These are phyloP conservation scores for Centropristis striata DNA, from an alignment of 2,113 vertebrate species.

Conservation along the genomic window DNA sequence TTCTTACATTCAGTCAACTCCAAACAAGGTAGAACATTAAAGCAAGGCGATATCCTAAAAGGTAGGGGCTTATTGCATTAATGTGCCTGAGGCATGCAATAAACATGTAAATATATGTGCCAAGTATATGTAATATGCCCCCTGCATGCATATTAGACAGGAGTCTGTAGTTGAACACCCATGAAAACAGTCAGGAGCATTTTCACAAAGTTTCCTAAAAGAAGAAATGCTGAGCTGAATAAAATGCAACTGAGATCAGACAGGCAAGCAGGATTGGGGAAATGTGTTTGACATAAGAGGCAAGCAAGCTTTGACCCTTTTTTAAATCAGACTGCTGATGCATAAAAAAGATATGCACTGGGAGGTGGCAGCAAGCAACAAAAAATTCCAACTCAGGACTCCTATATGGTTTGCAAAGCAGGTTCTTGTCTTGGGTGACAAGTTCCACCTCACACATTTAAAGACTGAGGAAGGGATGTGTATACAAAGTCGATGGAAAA, in stretches of 20 bases:
- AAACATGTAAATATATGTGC: not conserved
- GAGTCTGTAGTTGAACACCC: not conserved
- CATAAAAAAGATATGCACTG: conserved; percentile 69
- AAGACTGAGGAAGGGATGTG: conserved; percentile 10
- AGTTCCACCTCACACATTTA: conserved; percentile 6
- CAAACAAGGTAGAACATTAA: not conserved
- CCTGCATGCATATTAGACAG: not conserved
- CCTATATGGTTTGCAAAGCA: conserved; percentile 42
- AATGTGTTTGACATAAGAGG: conserved; percentile 70
- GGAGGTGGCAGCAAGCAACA: conserved; percentile 37
- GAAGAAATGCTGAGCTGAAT: conserved; percentile 67
- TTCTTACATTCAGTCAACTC: conserved; percentile 37
- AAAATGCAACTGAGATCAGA: conserved; percentile 59
- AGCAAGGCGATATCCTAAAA: not conserved
- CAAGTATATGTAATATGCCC: not conserved
- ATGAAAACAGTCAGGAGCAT: conserved; percentile 42
- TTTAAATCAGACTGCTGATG: conserved; percentile 74
- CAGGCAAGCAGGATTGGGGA: conserved; percentile 53
- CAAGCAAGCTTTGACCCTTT: conserved; percentile 58
- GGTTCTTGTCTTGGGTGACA: conserved; percentile 8
- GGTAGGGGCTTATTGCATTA: not conserved
- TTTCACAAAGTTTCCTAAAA: conserved; percentile 47
- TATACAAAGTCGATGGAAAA: conserved; percentile 1
- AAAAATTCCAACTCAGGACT: conserved; percentile 39
- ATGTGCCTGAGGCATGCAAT: not conserved